Base-by-base conservation (phyloP, 2,888 invertebrate genomes). In the Xanthia togata region DNA sequence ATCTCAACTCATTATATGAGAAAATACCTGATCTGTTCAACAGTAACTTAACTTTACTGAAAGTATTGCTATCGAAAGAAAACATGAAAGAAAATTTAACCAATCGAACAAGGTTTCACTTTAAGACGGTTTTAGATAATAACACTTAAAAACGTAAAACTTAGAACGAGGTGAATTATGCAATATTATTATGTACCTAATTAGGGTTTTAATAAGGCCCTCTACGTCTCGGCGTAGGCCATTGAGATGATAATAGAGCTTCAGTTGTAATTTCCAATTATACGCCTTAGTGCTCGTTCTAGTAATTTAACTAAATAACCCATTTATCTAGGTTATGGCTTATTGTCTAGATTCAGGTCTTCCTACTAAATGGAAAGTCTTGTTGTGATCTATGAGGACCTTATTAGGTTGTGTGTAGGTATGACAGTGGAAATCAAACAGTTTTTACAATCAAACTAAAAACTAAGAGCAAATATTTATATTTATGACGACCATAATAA, bases 281-380 rank as follows among this genome's bases (percentile, higher is more conserved):
- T 60, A 47, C 50, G 70, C 70, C 50, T 47, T 31, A 38, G 60
- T 70, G 50, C 70, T 26, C 74, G 38, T 55, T 62, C 73, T 71
- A 71, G 62, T 70, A 50, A 81, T 85, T 81, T 81, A 77, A 70
- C 81, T 81, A 78, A 65, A 82, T 75, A 82, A 72, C 64, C 69
- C 81, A 80, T 84, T 84, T 67, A 70, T 67, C 80, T 23, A 57
- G 67, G 64, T 83, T 78, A 80, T 65, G 3, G 70, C 79, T 68
- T 70, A 68, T 70, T 83, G 79, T 83, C 41, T 70, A 2, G 44
- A 17, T 53, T 68, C 23, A 14, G 2, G 53, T 70, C 55, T 35
- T 59, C 47, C 70, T 68, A 70, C 62, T 63, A 55, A 44, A 47
- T n/a, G 31, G 41, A 59, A 82, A 41, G n/a, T 44, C 57, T 57